phyloP scores from a whole-genome alignment of 2,113 vertebrate genomes.

The Indicator maculatus region DNA sequence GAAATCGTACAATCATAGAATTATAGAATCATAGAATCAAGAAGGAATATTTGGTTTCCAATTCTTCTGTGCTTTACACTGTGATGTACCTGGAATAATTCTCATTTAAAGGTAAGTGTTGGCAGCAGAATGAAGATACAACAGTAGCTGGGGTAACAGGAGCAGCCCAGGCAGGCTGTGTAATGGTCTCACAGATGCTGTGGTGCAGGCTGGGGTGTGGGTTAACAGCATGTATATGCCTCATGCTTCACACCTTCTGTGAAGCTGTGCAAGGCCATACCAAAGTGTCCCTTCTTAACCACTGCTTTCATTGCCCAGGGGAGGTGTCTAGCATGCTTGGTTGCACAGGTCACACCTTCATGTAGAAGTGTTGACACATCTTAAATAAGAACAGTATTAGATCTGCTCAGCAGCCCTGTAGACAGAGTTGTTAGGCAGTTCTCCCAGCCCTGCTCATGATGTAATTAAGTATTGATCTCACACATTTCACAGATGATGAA shows the following conservation, averaged over 20 bases:
- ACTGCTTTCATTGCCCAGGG: not conserved
- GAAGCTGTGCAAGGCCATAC: not conserved
- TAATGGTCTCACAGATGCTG: accelerated
- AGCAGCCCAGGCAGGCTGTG: not conserved
- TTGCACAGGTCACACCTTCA: not conserved
- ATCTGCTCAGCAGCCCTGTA: not conserved
- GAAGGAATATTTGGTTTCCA: not conserved
- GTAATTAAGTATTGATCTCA: conserved; percentile 32
- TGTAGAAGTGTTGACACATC: not conserved
- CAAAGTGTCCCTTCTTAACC: not conserved
- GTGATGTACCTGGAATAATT: not conserved
- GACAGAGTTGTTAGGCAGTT: not conserved
- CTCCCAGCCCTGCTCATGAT: not conserved
- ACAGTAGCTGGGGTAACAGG: not conserved
- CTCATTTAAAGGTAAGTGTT: not conserved
- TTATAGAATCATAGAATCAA: too few relatives aligned
- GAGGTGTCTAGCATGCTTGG: not conserved
- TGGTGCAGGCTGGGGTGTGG: not conserved
- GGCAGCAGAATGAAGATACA: not conserved
- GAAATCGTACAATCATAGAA: too few relatives aligned
- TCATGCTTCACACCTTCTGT: not conserved
- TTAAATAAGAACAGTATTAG: not conserved
- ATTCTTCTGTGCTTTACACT: not conserved
- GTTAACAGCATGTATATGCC: accelerated
- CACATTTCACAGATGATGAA: not conserved